Evolutionary conservation across 2,113 vertebrate genomes (phyloP).

Genomic region (Poeciliopsis occidentalis): DNA sequence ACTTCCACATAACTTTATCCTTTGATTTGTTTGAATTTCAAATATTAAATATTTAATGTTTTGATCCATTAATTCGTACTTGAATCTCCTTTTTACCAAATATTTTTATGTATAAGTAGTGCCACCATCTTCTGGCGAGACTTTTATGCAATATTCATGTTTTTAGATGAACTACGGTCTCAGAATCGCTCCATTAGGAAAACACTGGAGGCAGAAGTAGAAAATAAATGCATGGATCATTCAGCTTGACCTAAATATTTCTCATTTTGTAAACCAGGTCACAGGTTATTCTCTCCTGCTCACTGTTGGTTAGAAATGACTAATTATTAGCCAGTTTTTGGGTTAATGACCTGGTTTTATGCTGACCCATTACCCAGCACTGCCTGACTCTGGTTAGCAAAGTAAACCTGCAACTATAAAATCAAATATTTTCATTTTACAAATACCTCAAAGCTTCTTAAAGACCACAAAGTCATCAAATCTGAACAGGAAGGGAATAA

Average conservation of each 20-base stretch:
- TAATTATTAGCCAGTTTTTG: background rate
- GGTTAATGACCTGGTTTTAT: too few species aligned
- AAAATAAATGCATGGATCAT: background rate
- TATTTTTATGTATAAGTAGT: too few species aligned
- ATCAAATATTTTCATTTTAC: background rate
- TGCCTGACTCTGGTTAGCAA: background rate
- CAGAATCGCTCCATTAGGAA: background rate
- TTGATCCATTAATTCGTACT: too few species aligned
- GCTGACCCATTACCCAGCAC: too few species aligned
- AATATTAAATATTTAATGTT: too few species aligned
- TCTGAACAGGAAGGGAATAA: conserved; percentile 13
- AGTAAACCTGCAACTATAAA: too few species aligned
- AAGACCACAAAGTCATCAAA: conserved; percentile 25
- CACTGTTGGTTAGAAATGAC: background rate
- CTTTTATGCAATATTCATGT: too few species aligned
- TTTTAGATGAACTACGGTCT: background rate
- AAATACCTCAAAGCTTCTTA: conserved; percentile 14
- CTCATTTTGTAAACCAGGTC: background rate
- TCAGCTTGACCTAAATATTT: background rate
- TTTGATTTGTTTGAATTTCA: too few species aligned
- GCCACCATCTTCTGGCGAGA: too few species aligned
- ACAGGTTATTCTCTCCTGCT: background rate
- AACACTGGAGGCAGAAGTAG: background rate
- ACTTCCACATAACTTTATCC: too few species aligned
- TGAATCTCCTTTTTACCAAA: too few species aligned